Conservation (phyloP, 2,113 vertebrate species). For the Nicator chloris region DNA sequence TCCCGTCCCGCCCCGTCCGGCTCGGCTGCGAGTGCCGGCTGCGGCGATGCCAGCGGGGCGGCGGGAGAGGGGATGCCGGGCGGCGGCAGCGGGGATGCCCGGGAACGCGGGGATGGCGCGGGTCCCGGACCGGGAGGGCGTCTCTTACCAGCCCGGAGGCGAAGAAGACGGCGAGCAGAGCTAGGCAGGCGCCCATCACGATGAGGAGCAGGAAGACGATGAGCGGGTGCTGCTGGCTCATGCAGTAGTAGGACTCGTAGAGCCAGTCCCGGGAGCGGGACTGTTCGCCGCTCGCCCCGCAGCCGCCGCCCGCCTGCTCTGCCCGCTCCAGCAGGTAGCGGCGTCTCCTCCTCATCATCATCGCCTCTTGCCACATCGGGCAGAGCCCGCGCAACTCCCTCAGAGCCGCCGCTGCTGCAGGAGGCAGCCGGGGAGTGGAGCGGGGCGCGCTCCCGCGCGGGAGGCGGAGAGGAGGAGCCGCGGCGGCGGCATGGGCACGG, state of each 20-base stretch:
- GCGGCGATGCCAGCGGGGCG: background rate
- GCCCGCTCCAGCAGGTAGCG: slow-evolving; percentile 82
- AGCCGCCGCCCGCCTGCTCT: slow-evolving; percentile 53
- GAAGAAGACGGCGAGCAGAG: slow-evolving; percentile 95
- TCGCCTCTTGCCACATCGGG: slow-evolving; percentile 86
- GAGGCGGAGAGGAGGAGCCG: slow-evolving; percentile 31
- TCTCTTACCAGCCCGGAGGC: slow-evolving; percentile 93
- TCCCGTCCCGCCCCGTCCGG: background rate
- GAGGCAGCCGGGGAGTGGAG: slow-evolving; percentile 35
- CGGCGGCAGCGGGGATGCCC: background rate
- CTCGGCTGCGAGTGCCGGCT: background rate
- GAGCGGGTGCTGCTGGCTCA: slow-evolving; percentile 99
- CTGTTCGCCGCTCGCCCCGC: slow-evolving; percentile 62
- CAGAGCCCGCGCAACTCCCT: slow-evolving; percentile 5
- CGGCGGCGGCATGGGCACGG: slow-evolving; percentile 1
- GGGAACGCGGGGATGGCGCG: background rate
- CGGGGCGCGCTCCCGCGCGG: slow-evolving; percentile 28
- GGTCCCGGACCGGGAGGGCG: background rate
- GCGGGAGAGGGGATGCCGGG: background rate
- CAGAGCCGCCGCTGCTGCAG: slow-evolving; percentile 14
- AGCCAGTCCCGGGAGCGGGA: slow-evolving; percentile 90
- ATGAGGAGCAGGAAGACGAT: slow-evolving; percentile 97
- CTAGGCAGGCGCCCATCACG: slow-evolving; percentile 95
- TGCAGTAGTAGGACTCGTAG: slow-evolving; percentile 96
- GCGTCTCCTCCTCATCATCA: slow-evolving; percentile 86